Evolutionary conservation across 2,113 vertebrate genomes (phyloP), one percentile per base, ranked within the genome.

Genomic region (Baryphthengus martii): DNA sequence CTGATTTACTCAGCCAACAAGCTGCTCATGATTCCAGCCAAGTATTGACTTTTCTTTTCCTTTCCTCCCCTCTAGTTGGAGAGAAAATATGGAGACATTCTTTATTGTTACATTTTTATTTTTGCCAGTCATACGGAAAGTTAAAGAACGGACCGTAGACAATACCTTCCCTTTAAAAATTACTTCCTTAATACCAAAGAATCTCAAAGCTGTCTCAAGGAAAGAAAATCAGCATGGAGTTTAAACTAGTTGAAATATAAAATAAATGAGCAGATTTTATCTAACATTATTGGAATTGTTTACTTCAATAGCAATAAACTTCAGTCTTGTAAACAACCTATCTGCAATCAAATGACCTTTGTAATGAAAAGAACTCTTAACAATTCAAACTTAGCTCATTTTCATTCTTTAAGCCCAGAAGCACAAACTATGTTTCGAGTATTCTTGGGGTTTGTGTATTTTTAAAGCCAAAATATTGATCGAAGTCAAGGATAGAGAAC

Each of bases 1-100:
- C 80, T 94, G 88, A 95, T 97, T 97, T 96, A 94, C 80, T 95
- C 77, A 94, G 75, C 79, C 77, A 95, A 95, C 74, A 92, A 82
- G 90, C 35, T 78, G 42, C 87, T 88, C 61, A 63, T 63, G 79
- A 88, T 65, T 95, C 85, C 70, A 90, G 72, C 56, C 50, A 94
- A 94, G 65, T 88, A 94, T 76, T 37, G 55, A 90, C 62, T 95
- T 96, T 93, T 89, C 73, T 84, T 95, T 42, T 31, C 31, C 31
- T 68, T 91, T 44, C 37, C n/a, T 65, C 13, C 23, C 7, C 14
- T 73, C 68, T 40, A 71, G 52, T 56, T 79, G 61, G 42, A 87
- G 44, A 88, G 72, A 95, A 74, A 88, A 89, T 56, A 90, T 1
- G 3, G 44, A 79, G n/a, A 31, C 26, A 53, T 59, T 33, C 33